Conservation (phyloP, 1,140 invertebrate species). For the Neuroterus valhalla region DNA sequence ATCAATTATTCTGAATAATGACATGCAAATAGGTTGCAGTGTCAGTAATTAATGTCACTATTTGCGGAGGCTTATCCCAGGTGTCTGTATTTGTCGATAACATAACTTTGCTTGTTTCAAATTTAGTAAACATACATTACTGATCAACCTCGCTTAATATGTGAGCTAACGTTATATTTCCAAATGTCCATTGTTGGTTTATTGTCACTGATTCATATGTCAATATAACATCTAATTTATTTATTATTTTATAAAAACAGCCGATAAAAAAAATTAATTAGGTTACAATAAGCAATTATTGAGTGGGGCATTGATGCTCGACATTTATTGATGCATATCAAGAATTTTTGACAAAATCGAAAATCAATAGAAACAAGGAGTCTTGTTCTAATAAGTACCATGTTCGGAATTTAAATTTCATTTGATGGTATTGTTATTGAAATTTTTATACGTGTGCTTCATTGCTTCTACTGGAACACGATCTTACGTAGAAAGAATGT, state of each 20-base stretch:
- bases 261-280: no score
- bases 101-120: constrained; percentile 46
- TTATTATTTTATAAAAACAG: background rate
- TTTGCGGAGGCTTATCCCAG: constrained; percentile 67
- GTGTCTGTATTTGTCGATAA: constrained; percentile 53
- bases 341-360: no score
- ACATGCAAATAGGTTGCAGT: constrained; percentile 67
- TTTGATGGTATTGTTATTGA: no score
- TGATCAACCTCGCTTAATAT: constrained; percentile 53
- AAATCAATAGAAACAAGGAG: no score
- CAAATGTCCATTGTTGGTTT: constrained; percentile 27
- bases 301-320: no score
- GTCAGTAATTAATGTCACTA: constrained; percentile 70
- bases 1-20: constrained; percentile 73
- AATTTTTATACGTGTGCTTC: no score
- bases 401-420: no score
- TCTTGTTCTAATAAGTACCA: no score
- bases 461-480: no score
- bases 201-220: constrained; percentile 2
- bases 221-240: constrained; percentile 24
- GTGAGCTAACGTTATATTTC: constrained; percentile 33
- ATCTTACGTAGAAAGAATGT: no score
- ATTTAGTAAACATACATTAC: constrained; percentile 61
- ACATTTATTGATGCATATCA: no score
- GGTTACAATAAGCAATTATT: no score